Conservation (phyloP, 23 tunicate genomes). For the Halocynthia roretzi region DNA sequence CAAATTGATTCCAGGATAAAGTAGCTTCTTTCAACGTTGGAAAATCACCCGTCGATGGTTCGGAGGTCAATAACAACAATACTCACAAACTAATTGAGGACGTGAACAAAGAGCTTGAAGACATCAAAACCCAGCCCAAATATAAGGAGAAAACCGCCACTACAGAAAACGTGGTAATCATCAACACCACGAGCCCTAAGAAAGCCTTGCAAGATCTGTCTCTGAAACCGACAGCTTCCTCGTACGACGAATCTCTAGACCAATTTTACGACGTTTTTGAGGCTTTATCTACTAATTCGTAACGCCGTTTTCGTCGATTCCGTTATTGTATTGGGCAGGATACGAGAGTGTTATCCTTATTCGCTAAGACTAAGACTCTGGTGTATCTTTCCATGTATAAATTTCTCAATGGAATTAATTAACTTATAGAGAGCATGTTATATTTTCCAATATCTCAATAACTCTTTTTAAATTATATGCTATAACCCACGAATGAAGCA, state of each 20-base stretch:
- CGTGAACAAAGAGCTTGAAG: neutral
- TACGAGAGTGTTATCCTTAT: too few relatives aligned
- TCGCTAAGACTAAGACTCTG: too few relatives aligned
- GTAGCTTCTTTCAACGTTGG: conserved; percentile 12
- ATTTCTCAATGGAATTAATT: too few relatives aligned
- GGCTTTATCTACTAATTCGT: conserved; percentile 30
- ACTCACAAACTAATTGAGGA: neutral
- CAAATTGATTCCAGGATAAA: neutral
- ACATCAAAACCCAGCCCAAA: neutral
- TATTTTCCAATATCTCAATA: too few relatives aligned
- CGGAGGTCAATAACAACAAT: conserved; percentile 5
- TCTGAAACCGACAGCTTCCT: conserved; percentile 25
- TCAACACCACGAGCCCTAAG: neutral
- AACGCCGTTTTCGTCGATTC: neutral
- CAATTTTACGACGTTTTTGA: conserved; percentile 88
- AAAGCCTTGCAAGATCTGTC: conserved; percentile 5
- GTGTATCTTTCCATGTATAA: too few relatives aligned
- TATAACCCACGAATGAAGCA: too few relatives aligned
- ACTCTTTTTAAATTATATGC: too few relatives aligned
- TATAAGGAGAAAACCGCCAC: neutral
- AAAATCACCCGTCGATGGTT: conserved; percentile 6
- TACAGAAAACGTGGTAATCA: neutral
- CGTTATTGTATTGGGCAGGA: too few relatives aligned
- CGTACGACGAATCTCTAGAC: conserved; percentile 87
- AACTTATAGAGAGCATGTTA: too few relatives aligned